A percentile compares a stretch with the other conserved stretches of the same genome.
These are phyloP conservation scores for Scortum barcoo DNA, from an alignment of 2,113 vertebrate species.

Conservation along the genomic window DNA sequence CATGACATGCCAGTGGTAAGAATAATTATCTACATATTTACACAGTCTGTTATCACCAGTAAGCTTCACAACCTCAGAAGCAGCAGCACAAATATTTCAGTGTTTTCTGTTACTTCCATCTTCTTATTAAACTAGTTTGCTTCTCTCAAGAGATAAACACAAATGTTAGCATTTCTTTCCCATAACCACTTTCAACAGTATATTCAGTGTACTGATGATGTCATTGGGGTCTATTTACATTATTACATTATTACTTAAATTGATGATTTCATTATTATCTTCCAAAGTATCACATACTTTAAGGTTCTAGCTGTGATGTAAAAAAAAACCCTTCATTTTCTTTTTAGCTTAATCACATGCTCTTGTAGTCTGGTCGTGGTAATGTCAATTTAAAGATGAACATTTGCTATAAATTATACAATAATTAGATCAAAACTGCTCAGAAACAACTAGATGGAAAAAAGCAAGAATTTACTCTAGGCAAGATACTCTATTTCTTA, in stretches of 20 bases:
- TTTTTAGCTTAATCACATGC: neutral
- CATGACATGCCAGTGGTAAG: neutral
- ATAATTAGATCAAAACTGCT: neutral
- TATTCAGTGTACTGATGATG: neutral
- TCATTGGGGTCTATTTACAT: neutral
- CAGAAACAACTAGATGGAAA: no score
- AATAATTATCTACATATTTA: conserved; percentile 5
- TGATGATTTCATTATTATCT: neutral
- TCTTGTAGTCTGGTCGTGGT: no score
- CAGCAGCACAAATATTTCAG: neutral
- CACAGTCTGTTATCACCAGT: neutral
- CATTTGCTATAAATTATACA: neutral
- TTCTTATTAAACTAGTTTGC: neutral
- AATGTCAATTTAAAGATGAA: neutral
- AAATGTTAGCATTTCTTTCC: neutral
- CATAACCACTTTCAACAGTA: neutral
- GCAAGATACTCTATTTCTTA: no score
- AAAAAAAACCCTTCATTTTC: neutral
- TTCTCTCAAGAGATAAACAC: neutral
- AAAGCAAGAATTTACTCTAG: no score
- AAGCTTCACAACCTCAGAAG: neutral
- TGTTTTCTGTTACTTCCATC: neutral
- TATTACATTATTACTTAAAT: neutral
- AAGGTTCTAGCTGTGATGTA: neutral
- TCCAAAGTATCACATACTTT: neutral